Percentiles rank a stretch among this genome's conserved stretches.
Conservation (phyloP, 2,888 invertebrate species). For the Tipula lateralis region DNA sequence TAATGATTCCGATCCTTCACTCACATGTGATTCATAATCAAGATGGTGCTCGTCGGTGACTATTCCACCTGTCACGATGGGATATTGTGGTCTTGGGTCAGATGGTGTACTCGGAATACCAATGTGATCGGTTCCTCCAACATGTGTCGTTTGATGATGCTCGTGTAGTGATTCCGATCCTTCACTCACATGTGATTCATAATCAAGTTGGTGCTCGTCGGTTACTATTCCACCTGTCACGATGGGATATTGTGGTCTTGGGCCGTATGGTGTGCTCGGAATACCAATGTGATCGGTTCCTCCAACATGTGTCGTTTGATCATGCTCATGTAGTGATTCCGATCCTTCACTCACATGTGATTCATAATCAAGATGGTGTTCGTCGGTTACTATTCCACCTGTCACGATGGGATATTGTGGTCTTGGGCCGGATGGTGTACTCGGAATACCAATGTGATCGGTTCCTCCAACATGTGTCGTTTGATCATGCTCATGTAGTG, state of each 20-base stretch:
- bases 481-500: no score
- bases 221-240: background rate
- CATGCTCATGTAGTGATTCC: background rate
- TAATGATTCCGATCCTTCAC: background rate
- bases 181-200: background rate
- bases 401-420: background rate
- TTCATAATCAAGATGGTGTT: background rate
- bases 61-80: background rate
- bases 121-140: background rate
- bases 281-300: background rate
- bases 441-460: no score
- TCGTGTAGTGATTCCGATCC: background rate
- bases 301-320: background rate
- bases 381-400: background rate
- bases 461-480: no score
- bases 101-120: background rate
- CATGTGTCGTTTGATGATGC: background rate
- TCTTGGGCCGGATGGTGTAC: no score
- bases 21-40: background rate
- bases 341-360: background rate
- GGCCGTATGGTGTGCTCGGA: background rate
- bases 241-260: background rate
- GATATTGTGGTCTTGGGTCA: background rate
- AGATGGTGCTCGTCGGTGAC: background rate
- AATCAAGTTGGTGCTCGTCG: background rate